These are phyloP conservation scores for Carpatolechia fugitivella DNA, from an alignment of 2,888 invertebrate genomes.

Conservation along the genomic window DNA sequence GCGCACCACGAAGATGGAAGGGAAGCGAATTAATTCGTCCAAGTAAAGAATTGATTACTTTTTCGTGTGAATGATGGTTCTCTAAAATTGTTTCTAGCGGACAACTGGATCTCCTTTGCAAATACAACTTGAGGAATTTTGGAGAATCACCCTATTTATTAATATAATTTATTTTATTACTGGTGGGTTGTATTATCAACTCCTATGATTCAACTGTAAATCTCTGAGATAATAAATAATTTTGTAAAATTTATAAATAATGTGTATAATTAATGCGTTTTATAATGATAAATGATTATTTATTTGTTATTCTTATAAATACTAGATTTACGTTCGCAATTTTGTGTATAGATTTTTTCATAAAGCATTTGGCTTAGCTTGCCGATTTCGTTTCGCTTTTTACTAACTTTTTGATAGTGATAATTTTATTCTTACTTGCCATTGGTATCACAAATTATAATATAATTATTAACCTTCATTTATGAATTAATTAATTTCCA, in stretches of 20 bases:
- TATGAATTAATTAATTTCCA: not conserved
- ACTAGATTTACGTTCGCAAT: constrained; percentile 42
- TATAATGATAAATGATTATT: constrained; percentile 54
- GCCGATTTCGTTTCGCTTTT: constrained; percentile 54
- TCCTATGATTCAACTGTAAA: constrained; percentile 38
- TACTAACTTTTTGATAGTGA: constrained; percentile 12
- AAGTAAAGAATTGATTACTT: too few relatives aligned
- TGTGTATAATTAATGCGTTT: constrained; percentile 53
- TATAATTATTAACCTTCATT: constrained; percentile 18
- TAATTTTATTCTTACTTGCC: constrained; percentile 47
- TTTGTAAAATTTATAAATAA: constrained; percentile 46
- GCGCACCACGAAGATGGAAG: too few relatives aligned
- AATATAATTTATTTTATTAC: not conserved
- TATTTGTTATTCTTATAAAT: constrained; percentile 49
- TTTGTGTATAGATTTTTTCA: constrained; percentile 48
- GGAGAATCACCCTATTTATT: not conserved
- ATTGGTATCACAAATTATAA: constrained; percentile 52
- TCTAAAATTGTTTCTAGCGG: not conserved
- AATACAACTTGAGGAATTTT: not conserved
- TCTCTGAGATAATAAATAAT: constrained; percentile 38
- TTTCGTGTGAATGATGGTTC: not conserved
- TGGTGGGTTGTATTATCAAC: not conserved
- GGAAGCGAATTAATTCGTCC: too few relatives aligned
- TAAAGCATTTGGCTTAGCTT: constrained; percentile 52
- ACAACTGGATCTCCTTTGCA: not conserved